Percentiles rank a stretch among this genome's conserved stretches.
phyloP scores from a whole-genome alignment of 2,888 invertebrate species.

The Hybos culiciformis region DNA sequence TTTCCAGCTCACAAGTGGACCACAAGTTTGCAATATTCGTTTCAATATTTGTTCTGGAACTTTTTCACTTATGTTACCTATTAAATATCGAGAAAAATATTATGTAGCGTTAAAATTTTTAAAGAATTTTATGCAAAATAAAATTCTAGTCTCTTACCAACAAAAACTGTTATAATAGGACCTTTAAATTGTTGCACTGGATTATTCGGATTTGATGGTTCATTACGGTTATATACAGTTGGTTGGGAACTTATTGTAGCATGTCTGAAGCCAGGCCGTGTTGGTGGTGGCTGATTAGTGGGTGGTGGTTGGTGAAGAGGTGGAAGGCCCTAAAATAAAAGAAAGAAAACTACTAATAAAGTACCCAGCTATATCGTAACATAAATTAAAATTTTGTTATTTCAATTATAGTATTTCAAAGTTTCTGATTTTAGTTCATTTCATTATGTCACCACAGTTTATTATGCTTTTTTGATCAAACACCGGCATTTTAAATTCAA shows the following conservation, averaged over 20 bases:
- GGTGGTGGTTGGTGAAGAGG: slow-evolving; percentile 33
- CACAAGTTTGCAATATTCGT: slow-evolving; percentile 83
- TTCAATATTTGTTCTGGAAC: slow-evolving; percentile 93
- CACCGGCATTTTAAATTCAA: no score
- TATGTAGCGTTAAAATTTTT: neutral
- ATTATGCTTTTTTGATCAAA: no score
- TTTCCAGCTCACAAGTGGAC: slow-evolving; percentile 92
- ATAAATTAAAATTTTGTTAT: no score
- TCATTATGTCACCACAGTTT: no score
- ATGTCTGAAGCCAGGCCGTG: slow-evolving; percentile 31
- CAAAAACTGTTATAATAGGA: slow-evolving; percentile 92
- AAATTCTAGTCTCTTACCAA: slow-evolving; percentile 45
- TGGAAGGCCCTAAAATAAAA: slow-evolving; percentile 40
- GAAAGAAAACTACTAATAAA: no score
- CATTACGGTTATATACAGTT: slow-evolving; percentile 30
- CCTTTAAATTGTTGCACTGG: slow-evolving; percentile 41
- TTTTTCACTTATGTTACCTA: slow-evolving; percentile 80
- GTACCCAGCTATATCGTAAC: no score
- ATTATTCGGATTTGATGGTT: slow-evolving; percentile 14
- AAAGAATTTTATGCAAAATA: slow-evolving; percentile 1
- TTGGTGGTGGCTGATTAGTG: slow-evolving; percentile 32
- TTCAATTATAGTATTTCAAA: no score
- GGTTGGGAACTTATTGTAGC: slow-evolving; percentile 36
- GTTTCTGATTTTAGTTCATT: no score
- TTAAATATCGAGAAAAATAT: slow-evolving; percentile 12